Evolutionary conservation across 2,113 vertebrate species (phyloP).

Genomic region (Callospermophilus lateralis): DNA sequence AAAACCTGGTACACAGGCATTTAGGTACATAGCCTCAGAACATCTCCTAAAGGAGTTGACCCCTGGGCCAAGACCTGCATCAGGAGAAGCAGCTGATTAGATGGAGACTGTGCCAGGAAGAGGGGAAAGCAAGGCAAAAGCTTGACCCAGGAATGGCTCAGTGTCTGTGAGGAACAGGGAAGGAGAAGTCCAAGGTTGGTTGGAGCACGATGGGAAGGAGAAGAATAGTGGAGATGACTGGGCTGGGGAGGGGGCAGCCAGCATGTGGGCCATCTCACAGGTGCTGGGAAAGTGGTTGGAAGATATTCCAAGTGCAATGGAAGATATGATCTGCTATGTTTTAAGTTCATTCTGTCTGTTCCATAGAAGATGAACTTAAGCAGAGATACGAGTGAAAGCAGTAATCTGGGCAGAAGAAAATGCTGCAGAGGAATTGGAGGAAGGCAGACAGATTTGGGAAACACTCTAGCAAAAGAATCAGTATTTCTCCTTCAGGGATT

Average conservation of each 20-base stretch:
- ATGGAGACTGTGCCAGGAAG: neutral
- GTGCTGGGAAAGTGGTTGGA: neutral
- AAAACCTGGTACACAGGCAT: neutral
- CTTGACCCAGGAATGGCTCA: neutral
- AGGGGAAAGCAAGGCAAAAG: neutral
- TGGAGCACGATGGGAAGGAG: neutral
- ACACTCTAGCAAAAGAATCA: neutral
- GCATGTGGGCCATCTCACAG: accelerated
- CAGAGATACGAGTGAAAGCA: neutral
- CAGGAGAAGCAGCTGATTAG: neutral
- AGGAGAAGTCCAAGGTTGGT: neutral
- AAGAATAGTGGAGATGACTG: neutral
- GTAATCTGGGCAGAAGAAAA: neutral
- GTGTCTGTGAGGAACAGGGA: neutral
- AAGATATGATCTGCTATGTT: neutral
- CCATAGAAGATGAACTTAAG: neutral
- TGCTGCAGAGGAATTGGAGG: neutral
- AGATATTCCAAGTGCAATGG: neutral
- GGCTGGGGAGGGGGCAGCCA: neutral
- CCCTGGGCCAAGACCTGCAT: neutral
- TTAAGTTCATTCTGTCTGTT: neutral
- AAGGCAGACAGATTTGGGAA: neutral
- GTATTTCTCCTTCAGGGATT: neutral
- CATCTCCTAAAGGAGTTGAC: neutral
- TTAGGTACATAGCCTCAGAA: neutral